Conservation (phyloP, 2,797 vertebrate genomes). For the Artibeus jamaicensis region DNA sequence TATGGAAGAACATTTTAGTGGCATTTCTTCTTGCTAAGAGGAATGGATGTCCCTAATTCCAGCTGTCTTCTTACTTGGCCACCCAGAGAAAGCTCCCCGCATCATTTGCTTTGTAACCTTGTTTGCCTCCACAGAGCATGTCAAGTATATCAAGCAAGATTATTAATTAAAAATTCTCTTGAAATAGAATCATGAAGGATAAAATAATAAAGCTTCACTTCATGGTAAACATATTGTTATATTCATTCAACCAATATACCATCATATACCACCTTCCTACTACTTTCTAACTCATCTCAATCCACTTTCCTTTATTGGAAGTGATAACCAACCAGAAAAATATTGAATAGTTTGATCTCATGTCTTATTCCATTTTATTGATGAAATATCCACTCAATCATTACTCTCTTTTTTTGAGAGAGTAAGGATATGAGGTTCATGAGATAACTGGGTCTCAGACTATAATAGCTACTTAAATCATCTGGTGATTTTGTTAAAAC, state of each 20-base stretch:
- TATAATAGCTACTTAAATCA: conserved; percentile 6
- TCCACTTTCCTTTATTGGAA: neutral
- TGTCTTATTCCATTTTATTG: conserved; percentile 27
- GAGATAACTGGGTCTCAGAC: neutral
- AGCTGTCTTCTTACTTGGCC: neutral
- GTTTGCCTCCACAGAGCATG: neutral
- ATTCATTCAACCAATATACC: neutral
- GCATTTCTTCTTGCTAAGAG: neutral
- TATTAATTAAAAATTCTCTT: conserved; percentile 43
- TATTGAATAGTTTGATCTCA: neutral
- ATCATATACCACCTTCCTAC: neutral
- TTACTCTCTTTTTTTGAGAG: neutral
- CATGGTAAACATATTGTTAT: neutral
- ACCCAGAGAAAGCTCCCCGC: neutral
- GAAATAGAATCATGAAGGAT: conserved; percentile 12
- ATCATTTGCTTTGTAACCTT: conserved; percentile 22
- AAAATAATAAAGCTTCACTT: conserved; percentile 43
- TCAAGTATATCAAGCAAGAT: neutral
- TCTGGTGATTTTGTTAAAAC: conserved; percentile 10
- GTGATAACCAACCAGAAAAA: neutral
- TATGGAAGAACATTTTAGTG: neutral
- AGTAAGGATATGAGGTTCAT: neutral
- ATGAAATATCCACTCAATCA: conserved; percentile 35
- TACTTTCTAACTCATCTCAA: conserved; percentile 6
- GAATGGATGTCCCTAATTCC: neutral